phyloP scores from a whole-genome alignment of 2,888 invertebrate genomes.

The Eurois occulta region DNA sequence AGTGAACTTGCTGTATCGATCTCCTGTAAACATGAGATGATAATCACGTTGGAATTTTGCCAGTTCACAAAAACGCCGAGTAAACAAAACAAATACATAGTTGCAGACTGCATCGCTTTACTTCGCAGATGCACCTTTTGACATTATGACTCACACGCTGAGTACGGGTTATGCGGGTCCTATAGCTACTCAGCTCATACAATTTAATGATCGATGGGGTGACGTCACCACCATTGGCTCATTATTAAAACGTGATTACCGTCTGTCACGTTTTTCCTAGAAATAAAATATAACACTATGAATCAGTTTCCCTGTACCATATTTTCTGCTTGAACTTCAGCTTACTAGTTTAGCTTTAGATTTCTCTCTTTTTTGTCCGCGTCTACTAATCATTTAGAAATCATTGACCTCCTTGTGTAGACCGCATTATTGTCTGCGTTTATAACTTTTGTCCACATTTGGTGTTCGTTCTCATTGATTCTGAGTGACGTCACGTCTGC shows the following conservation, averaged over 20 bases:
- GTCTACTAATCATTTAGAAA: constrained; percentile 39
- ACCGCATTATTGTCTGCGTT: constrained; percentile 36
- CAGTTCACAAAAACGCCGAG: constrained; percentile 10
- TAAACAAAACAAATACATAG: constrained; percentile 55
- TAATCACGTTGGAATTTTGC: constrained; percentile 43
- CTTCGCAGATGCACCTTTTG: constrained; percentile 66
- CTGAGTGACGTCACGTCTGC: constrained; percentile 49
- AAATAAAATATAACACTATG: constrained; percentile 60
- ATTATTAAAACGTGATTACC: constrained; percentile 63
- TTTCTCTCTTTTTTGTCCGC: constrained; percentile 22
- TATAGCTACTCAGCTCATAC: constrained; percentile 50
- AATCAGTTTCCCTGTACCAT: constrained; percentile 53
- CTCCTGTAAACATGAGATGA: constrained; percentile 41
- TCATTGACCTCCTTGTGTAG: constrained; percentile 44
- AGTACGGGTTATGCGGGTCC: constrained; percentile 63
- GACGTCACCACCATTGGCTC: constrained; percentile 69
- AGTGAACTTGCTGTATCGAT: constrained; percentile 36
- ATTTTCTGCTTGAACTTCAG: constrained; percentile 10
- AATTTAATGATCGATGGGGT: constrained; percentile 66
- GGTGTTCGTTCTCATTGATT: constrained; percentile 38
- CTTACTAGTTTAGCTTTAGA: not conserved
- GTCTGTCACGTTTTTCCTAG: constrained; percentile 65
- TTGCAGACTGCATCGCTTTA: constrained; percentile 55
- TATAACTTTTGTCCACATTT: constrained; percentile 47
- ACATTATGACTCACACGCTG: constrained; percentile 62